Evolutionary conservation across 2,113 vertebrate species (phyloP).

Genomic region (Carassius gibelio): DNA sequence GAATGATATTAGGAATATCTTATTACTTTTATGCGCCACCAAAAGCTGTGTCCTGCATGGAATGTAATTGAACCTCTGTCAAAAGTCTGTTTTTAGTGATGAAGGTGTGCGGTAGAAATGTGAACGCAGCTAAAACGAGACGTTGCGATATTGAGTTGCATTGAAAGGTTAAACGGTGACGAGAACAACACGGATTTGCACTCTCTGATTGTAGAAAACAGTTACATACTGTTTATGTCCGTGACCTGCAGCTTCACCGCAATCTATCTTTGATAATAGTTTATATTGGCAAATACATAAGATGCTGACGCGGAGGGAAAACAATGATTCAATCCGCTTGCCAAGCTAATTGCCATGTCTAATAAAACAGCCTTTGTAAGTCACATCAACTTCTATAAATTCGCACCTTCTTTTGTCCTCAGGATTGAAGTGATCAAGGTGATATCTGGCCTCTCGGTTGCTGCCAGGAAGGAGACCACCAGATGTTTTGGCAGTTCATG

Average conservation of each 20-base stretch:
- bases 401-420: no score
- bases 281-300: slow-evolving; percentile 57
- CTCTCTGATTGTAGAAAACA: slow-evolving; percentile 29
- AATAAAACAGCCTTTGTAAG: slow-evolving; percentile 49
- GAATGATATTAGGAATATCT: slow-evolving; percentile 20
- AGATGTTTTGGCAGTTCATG: slow-evolving; percentile 10
- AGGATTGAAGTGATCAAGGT: no score
- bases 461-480: no score
- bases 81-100: slow-evolving; percentile 28
- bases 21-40: background rate
- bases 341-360: slow-evolving; percentile 54
- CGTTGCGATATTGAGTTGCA: background rate
- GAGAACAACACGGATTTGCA: slow-evolving; percentile 24
- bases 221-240: slow-evolving; percentile 24
- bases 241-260: slow-evolving; percentile 30
- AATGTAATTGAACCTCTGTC: slow-evolving; percentile 23
- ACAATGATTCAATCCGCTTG: slow-evolving; percentile 37
- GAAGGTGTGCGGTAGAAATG: background rate
- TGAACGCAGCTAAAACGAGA: background rate
- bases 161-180: slow-evolving; percentile 55
- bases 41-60: background rate
- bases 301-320: slow-evolving; percentile 53
- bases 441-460: no score
- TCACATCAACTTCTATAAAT: slow-evolving; percentile 20
- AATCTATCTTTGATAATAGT: slow-evolving; percentile 50